Base-by-base conservation (phyloP, 2,113 vertebrate genomes). In the Anoplopoma fimbria region DNA sequence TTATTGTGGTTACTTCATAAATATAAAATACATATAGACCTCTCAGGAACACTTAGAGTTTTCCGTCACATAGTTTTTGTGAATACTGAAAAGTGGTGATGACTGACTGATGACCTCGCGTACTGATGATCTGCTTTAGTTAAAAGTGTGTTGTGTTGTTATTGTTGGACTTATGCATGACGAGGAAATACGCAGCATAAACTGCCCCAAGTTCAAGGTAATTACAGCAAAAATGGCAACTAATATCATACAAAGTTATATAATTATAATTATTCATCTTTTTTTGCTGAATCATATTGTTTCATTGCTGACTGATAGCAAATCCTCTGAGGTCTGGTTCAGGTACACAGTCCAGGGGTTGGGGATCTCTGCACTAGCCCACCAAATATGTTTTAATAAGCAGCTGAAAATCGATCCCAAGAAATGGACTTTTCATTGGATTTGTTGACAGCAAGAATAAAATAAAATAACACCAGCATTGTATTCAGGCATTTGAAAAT, bases 371-470 rank as follows among this genome's bases (percentile, higher is more conserved):
- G 51, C 23, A n/a, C 21, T n/a, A 29, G 25, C 4, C 19, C 27
- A n/a, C 27, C 14, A 23, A 14, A 65, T 55, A n/a, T n/a, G n/a
- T n/a, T n/a, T n/a, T n/a, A n/a, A n/a, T n/a, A n/a, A n/a, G n/a
- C n/a, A n/a, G n/a, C n/a, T n/a, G n/a, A n/a, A n/a, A n/a, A n/a
- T n/a, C n/a, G n/a, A n/a, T n/a, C n/a, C n/a, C n/a, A n/a, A n/a
- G n/a, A n/a, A n/a, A n/a, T n/a, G n/a, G n/a, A n/a, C n/a, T 58
- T 58, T 29, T 29, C 55, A 74, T 64, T 9, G 47, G 6, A 71
- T 84, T 74, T 84, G 34, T 61, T 80, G 55, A 51, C 70, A 65
- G 45, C 63, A 75, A 42, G 45, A 87, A 72, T 49, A 72, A 82
- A 47, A 75, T 2, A 64, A 8, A 71, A 74, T 23, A 47, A 31